A percentile compares a stretch with the other conserved stretches of the same genome.
phyloP scores from a whole-genome alignment of 2,888 invertebrate genomes.

The Morpho achilles region DNA sequence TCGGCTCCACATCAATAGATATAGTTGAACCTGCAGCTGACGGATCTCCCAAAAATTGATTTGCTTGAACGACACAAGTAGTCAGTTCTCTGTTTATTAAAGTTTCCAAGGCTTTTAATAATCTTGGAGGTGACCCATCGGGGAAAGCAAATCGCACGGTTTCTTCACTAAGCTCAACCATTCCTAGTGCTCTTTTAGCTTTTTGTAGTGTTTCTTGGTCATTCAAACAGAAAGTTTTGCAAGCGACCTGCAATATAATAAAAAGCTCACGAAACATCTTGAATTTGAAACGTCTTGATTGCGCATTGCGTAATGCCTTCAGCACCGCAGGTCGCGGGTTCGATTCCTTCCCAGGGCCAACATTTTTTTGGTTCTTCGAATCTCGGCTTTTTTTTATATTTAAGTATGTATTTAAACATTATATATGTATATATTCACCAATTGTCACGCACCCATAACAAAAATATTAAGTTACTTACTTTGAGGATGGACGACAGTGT shows the following conservation, averaged over 20 bases:
- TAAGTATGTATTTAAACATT: too few species aligned
- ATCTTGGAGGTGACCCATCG: conserved; percentile 48
- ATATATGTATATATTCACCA: too few species aligned
- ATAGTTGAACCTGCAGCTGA: conserved; percentile 80
- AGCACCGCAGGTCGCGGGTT: too few species aligned
- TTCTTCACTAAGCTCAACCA: conserved; percentile 86
- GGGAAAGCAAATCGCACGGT: conserved; percentile 87
- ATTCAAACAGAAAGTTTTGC: conserved; percentile 96
- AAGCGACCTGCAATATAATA: conserved; percentile 82
- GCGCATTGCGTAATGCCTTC: too few species aligned
- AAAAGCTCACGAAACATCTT: conserved; percentile 3
- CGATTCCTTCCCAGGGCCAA: too few species aligned
- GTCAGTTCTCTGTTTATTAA: conserved; percentile 70
- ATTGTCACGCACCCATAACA: too few species aligned
- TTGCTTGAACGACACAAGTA: conserved; percentile 76
- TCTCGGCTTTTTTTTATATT: too few species aligned
- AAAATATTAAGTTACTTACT: too few species aligned
- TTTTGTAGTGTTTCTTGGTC: conserved; percentile 92
- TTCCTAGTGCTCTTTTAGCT: conserved; percentile 88
- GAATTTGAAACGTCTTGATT: conserved; percentile 1
- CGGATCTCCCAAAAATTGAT: conserved; percentile 82
- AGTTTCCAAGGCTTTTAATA: conserved; percentile 57
- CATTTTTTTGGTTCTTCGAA: too few species aligned
- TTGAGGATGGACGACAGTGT: too few species aligned
- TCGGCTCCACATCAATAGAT: conserved; percentile 80